phyloP scores from a whole-genome alignment of 1,140 invertebrate genomes.

The Popillia japonica region DNA sequence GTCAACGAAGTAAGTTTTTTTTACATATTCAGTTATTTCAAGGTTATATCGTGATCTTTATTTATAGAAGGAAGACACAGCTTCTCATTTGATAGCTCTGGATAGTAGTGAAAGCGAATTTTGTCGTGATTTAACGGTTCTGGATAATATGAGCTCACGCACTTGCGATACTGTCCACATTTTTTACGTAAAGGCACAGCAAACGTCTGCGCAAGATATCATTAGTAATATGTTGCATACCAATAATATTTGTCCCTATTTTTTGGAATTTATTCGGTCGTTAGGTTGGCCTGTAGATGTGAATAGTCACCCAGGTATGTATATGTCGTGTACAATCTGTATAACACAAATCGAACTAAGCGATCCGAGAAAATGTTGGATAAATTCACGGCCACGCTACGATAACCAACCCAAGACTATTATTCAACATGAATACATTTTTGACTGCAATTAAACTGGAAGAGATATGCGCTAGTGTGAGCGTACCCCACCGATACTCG shows the following conservation, averaged over 20 bases:
- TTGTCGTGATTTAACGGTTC: slow-evolving; percentile 74
- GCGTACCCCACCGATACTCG: too few species aligned
- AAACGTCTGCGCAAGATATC: slow-evolving; percentile 79
- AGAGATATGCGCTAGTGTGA: too few species aligned
- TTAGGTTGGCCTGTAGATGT: slow-evolving; percentile 89
- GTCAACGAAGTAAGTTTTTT: slow-evolving; percentile 59
- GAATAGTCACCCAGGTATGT: slow-evolving; percentile 75
- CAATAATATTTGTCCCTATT: slow-evolving; percentile 72
- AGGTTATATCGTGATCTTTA: not conserved
- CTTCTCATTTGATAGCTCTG: slow-evolving; percentile 71
- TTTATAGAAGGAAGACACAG: slow-evolving; percentile 22
- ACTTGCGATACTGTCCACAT: slow-evolving; percentile 93
- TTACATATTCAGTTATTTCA: not conserved
- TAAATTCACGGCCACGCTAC: too few species aligned
- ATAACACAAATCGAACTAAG: too few species aligned
- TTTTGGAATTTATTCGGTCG: slow-evolving; percentile 81
- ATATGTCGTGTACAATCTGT: too few species aligned
- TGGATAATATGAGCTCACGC: slow-evolving; percentile 84
- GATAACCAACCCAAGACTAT: too few species aligned
- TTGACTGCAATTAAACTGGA: too few species aligned
- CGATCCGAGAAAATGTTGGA: too few species aligned
- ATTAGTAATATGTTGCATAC: slow-evolving; percentile 73
- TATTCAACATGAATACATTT: too few species aligned
- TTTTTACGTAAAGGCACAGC: slow-evolving; percentile 91
- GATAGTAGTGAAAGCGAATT: slow-evolving; percentile 79